phyloP scores from a whole-genome alignment of 2,888 invertebrate genomes.

The Trichopoda pennipes region DNA sequence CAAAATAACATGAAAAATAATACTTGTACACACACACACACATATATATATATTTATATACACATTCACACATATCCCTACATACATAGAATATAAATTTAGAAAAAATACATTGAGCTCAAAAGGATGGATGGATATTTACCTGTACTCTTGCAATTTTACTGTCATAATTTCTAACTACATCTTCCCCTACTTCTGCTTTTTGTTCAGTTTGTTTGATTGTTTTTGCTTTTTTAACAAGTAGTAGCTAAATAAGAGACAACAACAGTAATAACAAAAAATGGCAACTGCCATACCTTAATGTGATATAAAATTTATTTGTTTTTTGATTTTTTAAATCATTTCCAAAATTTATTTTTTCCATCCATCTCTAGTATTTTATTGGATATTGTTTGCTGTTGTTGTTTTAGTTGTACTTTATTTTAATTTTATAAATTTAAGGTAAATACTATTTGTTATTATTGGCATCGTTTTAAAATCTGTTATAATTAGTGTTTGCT shows the following conservation, averaged over 20 bases:
- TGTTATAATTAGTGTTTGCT: constrained; percentile 41
- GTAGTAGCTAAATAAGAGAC: constrained; percentile 44
- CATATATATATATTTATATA: too few species aligned
- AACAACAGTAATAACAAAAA: constrained; percentile 28
- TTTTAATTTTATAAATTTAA: constrained; percentile 62
- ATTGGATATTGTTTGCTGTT: background rate
- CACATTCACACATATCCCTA: too few species aligned
- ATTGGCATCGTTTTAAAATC: background rate
- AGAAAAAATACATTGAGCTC: constrained; percentile 47
- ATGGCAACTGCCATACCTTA: constrained; percentile 52
- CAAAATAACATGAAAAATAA: constrained; percentile 46
- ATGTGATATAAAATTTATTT: constrained; percentile 49
- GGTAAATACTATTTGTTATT: constrained; percentile 40
- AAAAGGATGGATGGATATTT: constrained; percentile 19
- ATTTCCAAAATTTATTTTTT: constrained; percentile 51
- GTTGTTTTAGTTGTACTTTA: constrained; percentile 25
- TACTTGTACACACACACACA: background rate
- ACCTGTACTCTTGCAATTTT: constrained; percentile 20
- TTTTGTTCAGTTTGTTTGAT: background rate
- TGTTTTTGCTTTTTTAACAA: constrained; percentile 33
- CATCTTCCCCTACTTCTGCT: background rate
- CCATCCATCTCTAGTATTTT: constrained; percentile 32
- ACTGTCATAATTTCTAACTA: background rate
- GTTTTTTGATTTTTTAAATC: constrained; percentile 39
- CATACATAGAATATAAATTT: constrained; percentile 26